These are phyloP conservation scores for Physocephala rufipes DNA, from an alignment of 2,888 invertebrate genomes.

Conservation along the genomic window DNA sequence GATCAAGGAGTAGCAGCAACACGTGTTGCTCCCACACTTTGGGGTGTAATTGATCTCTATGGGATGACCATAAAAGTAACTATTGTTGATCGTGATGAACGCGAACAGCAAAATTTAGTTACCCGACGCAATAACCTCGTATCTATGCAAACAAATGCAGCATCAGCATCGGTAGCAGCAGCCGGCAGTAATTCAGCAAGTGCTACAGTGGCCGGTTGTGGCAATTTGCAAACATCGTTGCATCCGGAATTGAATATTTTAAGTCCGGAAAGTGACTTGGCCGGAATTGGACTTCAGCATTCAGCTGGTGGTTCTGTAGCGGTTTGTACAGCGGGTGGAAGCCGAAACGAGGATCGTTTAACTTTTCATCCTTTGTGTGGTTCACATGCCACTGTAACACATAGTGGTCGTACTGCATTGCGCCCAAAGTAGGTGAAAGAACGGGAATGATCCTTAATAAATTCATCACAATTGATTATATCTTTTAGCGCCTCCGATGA, in stretches of 20 bases:
- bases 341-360: slow-evolving; percentile 73
- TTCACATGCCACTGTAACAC: slow-evolving; percentile 90
- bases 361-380: slow-evolving; percentile 93
- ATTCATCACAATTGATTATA: too few relatives aligned
- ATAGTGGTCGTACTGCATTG: slow-evolving; percentile 89
- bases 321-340: slow-evolving; percentile 47
- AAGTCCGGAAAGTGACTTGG: slow-evolving; percentile 61
- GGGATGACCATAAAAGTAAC: slow-evolving; percentile 93
- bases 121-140: slow-evolving; percentile 73
- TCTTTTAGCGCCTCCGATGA: slow-evolving; percentile 81
- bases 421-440: slow-evolving; percentile 83
- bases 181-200: background rate
- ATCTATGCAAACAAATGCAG: slow-evolving; percentile 42
- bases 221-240: slow-evolving; percentile 22
- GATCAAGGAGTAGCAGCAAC: slow-evolving; percentile 92
- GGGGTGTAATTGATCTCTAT: slow-evolving; percentile 95
- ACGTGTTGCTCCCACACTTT: slow-evolving; percentile 80
- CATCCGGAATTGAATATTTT: slow-evolving; percentile 60
- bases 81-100: slow-evolving; percentile 83
- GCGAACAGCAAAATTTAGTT: slow-evolving; percentile 79
- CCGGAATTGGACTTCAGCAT: slow-evolving; percentile 55
- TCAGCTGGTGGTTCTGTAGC: too few relatives aligned
- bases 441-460: too few relatives aligned
- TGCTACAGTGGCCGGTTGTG: background rate
- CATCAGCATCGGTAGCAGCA: slow-evolving; percentile 48